phyloP scores from a whole-genome alignment of 2,113 vertebrate genomes.

The Phylloscopus trochiloides region DNA sequence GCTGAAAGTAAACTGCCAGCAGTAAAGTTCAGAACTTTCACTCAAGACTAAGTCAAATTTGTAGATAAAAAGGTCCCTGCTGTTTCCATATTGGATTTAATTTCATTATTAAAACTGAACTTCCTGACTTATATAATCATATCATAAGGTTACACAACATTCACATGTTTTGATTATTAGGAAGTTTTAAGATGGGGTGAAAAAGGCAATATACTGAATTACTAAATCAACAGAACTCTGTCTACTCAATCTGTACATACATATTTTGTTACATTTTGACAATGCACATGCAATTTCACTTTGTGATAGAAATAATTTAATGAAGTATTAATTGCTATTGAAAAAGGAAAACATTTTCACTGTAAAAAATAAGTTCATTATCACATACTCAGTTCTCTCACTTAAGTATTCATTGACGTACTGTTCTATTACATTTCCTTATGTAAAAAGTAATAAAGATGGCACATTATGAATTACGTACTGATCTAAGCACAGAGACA shows the following conservation, averaged over 20 bases:
- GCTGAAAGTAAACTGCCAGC: neutral
- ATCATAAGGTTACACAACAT: neutral
- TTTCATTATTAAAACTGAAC: neutral
- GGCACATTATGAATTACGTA: neutral
- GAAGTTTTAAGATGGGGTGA: neutral
- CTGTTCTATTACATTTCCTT: neutral
- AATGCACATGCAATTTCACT: neutral
- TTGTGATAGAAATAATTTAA: neutral
- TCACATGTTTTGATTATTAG: neutral
- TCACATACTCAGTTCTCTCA: neutral
- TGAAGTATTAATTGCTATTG: neutral
- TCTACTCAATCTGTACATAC: neutral
- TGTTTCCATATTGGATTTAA: neutral
- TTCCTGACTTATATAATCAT: neutral
- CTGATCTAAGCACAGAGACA: neutral
- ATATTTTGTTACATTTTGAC: neutral
- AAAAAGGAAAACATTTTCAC: neutral
- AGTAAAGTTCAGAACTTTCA: neutral
- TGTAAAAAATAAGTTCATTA: neutral
- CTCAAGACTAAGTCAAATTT: neutral
- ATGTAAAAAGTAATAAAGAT: neutral
- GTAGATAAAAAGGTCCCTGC: neutral
- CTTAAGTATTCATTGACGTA: neutral
- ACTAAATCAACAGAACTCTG: neutral
- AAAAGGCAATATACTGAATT: neutral